Percentiles rank a stretch among this genome's conserved stretches.
phyloP scores from a whole-genome alignment of 2,888 invertebrate species.

The Eumerus sabulonum region DNA sequence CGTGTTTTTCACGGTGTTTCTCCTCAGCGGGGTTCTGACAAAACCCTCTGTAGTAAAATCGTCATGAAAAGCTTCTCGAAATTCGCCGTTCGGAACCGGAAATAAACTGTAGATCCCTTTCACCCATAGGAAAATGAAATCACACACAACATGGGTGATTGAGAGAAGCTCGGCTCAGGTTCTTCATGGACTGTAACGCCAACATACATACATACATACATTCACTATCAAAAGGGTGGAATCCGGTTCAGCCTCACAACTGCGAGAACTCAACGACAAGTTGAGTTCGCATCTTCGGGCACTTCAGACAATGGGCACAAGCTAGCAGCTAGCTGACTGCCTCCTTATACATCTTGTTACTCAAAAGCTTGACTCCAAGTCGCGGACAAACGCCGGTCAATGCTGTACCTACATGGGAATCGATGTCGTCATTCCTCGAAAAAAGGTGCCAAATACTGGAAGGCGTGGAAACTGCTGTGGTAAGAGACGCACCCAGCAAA shows the following conservation, averaged over 20 bases:
- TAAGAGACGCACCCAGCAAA: constrained; percentile 17
- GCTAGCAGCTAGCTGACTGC: too few species aligned
- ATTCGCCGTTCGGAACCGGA: too few species aligned
- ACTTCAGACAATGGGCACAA: constrained; percentile 35
- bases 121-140: too few species aligned
- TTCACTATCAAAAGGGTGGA: constrained; percentile 11
- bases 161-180: too few species aligned
- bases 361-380: constrained; percentile 3
- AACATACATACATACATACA: too few species aligned
- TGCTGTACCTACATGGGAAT: constrained; percentile 14
- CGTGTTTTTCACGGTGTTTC: too few species aligned
- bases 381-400: constrained; percentile 4
- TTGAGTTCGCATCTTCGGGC: constrained; percentile 27
- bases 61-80: too few species aligned
- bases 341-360: constrained; percentile 22
- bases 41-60: too few species aligned
- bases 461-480: constrained; percentile 18
- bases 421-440: constrained; percentile 6
- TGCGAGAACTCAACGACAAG: constrained; percentile 19
- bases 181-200: too few species aligned
- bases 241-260: constrained; percentile 1
- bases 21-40: too few species aligned
- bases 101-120: too few species aligned
- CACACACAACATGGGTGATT: too few species aligned
- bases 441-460: constrained; percentile 25